A percentile compares a stretch with the other conserved stretches of the same genome.
Conservation (phyloP, 2,797 vertebrate species). For the Microcaecilia unicolor region DNA sequence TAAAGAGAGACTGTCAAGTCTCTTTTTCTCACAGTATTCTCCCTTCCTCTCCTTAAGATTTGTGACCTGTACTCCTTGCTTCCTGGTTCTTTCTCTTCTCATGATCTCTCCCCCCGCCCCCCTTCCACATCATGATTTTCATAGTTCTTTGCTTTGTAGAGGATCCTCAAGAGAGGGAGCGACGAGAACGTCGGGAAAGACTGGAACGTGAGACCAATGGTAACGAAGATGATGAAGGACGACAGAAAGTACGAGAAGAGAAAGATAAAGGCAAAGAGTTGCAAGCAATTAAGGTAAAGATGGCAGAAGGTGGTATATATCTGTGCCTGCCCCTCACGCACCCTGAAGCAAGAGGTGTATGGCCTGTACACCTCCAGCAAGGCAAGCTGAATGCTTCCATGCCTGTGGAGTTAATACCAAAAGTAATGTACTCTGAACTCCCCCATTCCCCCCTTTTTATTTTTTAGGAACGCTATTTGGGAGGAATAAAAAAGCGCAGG, state of each 20-base stretch:
- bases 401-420: not conserved
- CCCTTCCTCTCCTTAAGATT: not conserved
- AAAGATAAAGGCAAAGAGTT: constrained; percentile 96
- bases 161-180: constrained; percentile 91
- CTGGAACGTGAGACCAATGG: constrained; percentile 93
- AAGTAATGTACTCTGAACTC: not conserved
- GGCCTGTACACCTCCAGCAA: too few relatives aligned
- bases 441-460: fast-evolving
- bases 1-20: too few relatives aligned
- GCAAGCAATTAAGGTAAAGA: constrained; percentile 86
- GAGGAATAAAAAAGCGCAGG: constrained; percentile 88
- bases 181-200: constrained; percentile 82
- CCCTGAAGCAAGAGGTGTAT: not conserved
- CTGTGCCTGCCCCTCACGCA: too few relatives aligned
- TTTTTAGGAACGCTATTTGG: constrained; percentile 84
- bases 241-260: constrained; percentile 91
- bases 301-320: too few relatives aligned
- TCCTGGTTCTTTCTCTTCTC: not conserved
- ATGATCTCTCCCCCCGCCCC: not conserved
- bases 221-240: constrained; percentile 85
- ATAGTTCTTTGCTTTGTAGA: constrained; percentile 52
- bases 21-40: too few relatives aligned
- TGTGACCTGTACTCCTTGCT: not conserved
- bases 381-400: too few relatives aligned
- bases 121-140: not conserved